Base-by-base conservation (phyloP, 2,113 vertebrate genomes). In the Heterotilapia buettikoferi region DNA sequence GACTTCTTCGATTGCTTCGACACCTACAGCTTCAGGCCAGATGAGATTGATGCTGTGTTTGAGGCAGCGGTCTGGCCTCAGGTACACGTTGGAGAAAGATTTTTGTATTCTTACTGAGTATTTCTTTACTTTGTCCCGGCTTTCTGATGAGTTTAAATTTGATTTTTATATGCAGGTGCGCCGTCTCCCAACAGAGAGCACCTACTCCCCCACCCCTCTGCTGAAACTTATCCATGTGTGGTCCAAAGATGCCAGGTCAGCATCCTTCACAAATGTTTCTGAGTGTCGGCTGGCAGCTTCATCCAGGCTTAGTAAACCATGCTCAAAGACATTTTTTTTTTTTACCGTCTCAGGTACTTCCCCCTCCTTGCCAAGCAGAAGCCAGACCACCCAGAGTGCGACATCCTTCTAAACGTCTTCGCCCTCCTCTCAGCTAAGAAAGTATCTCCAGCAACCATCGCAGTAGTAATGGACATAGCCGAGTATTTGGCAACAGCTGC, bases 51-150 rank as follows among this genome's bases (percentile, higher is more conserved):
- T 29, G 98, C 96, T 0, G 94, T 98, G 78, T 99, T 99, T 87
- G 93, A 97, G 66, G 97, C 97, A n/a, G 96, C 96, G 5, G 95
- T 99, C 14, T 99, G 98, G 98, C 98, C 98, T 90, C 98, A 99
- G 97, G 98, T 99, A 94, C 4, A 0, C 36, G 3, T 9, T 52
- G 10, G 16, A 36, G 68, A 54, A 29, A 66, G 11, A 9, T 7
- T 71, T 33, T 9, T 26, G 2, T 43, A 24, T 4, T 2, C 2
- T 19, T 24, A 2, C 9, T 2, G 14, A 54, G 1, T 43, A 2
- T 68, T 29, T 12, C 2, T 59, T 19, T 50, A 24, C 9, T 54
- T 47, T 38, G 6, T 63, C 9, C 5, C 10, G 1, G 5, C 8
- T 84, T 14, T 53, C 16, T 14, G 7, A 59, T 9, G 7, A 14